Conservation (phyloP, 2,113 vertebrate genomes). For the Nesogale talazaci region DNA sequence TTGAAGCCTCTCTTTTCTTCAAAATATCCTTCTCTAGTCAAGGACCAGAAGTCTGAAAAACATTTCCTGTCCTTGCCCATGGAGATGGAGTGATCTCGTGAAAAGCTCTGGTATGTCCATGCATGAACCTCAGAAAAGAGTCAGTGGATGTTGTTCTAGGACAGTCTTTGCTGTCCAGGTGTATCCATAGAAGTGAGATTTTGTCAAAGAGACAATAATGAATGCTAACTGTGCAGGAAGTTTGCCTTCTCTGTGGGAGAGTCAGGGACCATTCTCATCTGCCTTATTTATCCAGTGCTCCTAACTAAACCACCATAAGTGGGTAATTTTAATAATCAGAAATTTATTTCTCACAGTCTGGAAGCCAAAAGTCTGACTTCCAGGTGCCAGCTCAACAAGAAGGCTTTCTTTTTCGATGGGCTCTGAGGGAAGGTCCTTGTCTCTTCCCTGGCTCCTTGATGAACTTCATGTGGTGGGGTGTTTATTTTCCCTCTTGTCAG, state of each 20-base stretch:
- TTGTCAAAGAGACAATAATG: too few relatives aligned
- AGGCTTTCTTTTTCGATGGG: background rate
- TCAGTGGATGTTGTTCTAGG: background rate
- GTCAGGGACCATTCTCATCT: background rate
- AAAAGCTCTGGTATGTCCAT: accelerated
- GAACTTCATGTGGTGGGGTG: background rate
- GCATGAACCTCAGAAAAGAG: background rate
- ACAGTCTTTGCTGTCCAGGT: background rate
- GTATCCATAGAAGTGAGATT: accelerated
- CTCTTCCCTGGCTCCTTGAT: background rate
- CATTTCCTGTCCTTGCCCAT: too few relatives aligned
- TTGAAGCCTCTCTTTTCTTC: background rate
- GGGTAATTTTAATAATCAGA: background rate
- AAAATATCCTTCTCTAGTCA: background rate
- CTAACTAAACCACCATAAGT: background rate
- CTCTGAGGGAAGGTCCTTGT: background rate
- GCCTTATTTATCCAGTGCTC: background rate
- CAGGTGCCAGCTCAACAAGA: background rate
- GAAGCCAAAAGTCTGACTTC: background rate
- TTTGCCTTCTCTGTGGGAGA: background rate
- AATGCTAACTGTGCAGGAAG: background rate
- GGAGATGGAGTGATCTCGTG: background rate
- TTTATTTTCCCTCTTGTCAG: background rate
- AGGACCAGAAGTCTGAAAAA: background rate
- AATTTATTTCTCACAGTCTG: background rate